Conservation (phyloP, 2,797 vertebrate genomes). For the Gymnopithys bicolor region DNA sequence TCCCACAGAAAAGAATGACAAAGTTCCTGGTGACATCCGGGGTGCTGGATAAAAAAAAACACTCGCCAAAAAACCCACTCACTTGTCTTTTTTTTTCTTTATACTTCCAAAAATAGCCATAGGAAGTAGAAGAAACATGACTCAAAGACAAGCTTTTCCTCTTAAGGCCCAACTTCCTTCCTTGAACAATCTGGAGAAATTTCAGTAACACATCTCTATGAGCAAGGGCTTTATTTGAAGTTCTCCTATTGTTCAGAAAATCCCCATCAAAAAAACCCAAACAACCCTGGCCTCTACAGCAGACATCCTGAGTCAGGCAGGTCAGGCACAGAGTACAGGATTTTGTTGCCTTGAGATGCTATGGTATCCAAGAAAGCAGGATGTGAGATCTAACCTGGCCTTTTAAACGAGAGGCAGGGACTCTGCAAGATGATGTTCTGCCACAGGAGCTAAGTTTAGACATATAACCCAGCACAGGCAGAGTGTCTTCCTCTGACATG, state of each 20-base stretch:
- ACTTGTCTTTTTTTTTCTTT: neutral
- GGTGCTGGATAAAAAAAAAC: neutral
- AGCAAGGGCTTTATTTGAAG: neutral
- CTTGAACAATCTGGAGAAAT: slow-evolving; percentile 2
- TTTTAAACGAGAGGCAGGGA: neutral
- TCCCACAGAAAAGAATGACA: neutral
- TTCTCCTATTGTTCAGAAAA: slow-evolving; percentile 20
- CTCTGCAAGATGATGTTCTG: neutral
- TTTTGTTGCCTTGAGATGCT: neutral
- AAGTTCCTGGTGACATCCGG: neutral
- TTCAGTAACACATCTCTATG: neutral
- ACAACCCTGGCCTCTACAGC: neutral
- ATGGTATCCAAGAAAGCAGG: slow-evolving; percentile 36
- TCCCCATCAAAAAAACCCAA: neutral
- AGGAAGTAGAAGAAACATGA: slow-evolving; percentile 43
- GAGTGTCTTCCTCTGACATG: rapidly evolving
- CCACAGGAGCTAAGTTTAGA: neutral
- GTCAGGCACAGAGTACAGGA: neutral
- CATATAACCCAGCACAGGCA: neutral
- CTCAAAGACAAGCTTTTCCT: slow-evolving; percentile 41
- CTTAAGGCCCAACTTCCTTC: slow-evolving; percentile 47
- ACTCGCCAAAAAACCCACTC: neutral
- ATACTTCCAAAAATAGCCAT: slow-evolving; percentile 17
- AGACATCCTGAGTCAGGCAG: slow-evolving; percentile 60
- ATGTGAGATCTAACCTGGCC: neutral